Base-by-base conservation (phyloP, 2,888 invertebrate genomes). In the Morpho deidamia region DNA sequence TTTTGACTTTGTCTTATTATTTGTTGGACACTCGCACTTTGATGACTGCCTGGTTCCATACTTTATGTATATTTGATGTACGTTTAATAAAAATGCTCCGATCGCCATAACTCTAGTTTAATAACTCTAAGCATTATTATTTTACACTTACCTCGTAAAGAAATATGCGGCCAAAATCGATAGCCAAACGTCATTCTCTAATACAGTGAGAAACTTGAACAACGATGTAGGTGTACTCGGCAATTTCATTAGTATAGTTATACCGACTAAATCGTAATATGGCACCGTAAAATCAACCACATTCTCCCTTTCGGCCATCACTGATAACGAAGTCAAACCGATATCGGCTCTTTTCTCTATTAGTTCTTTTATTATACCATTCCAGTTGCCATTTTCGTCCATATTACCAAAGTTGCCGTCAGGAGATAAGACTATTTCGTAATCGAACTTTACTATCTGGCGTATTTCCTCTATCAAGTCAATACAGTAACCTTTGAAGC, bases 251-350 rank as follows among this genome's bases (percentile, higher is more conserved):
- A 99, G 91, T 62, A 99, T 99, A 0, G 98, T 97, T 50, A 98
- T 96, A 0, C 99, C 99, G 0, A 99, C 99, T 62, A 99, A 91
- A 86, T 99, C 99, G 81, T 99, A 99, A 79, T 97, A 99, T 0
- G 99, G 99, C 0, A 99, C 97, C 0, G 99, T 99, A 77, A 99
- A 99, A 82, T 99, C 99, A 1, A 99, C 97, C 0, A 98, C 97
- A 71, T 96, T 97, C 83, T 98, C 98, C 38, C 99, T 90, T 68
- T 99, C 99, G 0, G 99, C 98, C 97, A 98, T 99, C 0, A 99
- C 98, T 0, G 98, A 97, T 74, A 99, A 91, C 0, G 98, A 96
- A 1, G 97, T 97, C 8, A 99, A 81, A 0, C 96, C 98, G 63
- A 99, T 97, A 74, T 99, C 99, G 0, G 98, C 99, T 67, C 93